Evolutionary conservation across 2,797 vertebrate species (phyloP).

Genomic region (Poeciliopsis presidionis): DNA sequence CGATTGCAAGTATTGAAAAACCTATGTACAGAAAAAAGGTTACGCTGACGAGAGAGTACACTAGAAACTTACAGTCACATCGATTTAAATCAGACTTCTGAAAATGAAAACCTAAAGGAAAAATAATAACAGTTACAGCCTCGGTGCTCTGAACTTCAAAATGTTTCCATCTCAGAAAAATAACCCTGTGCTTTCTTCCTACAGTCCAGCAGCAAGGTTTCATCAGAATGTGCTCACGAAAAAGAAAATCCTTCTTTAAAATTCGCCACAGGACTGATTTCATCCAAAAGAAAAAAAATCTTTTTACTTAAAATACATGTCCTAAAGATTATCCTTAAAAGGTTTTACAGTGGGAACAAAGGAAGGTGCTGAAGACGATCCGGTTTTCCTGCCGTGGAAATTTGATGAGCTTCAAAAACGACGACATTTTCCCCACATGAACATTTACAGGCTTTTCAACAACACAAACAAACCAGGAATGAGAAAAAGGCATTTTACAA

Average conservation of each 20-base stretch:
- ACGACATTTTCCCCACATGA: constrained; percentile 15
- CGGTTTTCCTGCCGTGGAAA: constrained; percentile 28
- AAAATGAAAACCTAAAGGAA: constrained; percentile 36
- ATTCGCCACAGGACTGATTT: constrained; percentile 30
- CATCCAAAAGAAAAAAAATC: not conserved
- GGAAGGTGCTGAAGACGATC: not conserved
- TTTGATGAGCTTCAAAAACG: constrained; percentile 27
- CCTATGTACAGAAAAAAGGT: constrained; percentile 83
- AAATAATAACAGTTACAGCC: constrained; percentile 55
- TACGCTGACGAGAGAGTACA: constrained; percentile 69
- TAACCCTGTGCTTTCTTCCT: constrained; percentile 33
- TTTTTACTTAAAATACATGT: constrained; percentile 63
- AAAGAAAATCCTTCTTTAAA: constrained; percentile 19
- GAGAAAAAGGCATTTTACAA: constrained; percentile 28
- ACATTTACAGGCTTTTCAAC: constrained; percentile 47
- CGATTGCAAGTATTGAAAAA: constrained; percentile 80
- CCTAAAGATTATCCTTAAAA: constrained; percentile 53
- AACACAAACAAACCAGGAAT: constrained; percentile 55
- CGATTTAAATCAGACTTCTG: constrained; percentile 62
- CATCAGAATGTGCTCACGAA: constrained; percentile 49
- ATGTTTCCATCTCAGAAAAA: constrained; percentile 52
- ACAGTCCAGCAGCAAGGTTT: constrained; percentile 37
- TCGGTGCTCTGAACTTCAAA: constrained; percentile 51
- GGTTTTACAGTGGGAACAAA: constrained; percentile 26
- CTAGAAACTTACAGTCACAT: constrained; percentile 73